A percentile compares a stretch with the other conserved stretches of the same genome.
phyloP scores from a whole-genome alignment of 2,888 invertebrate genomes.

The Brassicogethes aeneus region DNA sequence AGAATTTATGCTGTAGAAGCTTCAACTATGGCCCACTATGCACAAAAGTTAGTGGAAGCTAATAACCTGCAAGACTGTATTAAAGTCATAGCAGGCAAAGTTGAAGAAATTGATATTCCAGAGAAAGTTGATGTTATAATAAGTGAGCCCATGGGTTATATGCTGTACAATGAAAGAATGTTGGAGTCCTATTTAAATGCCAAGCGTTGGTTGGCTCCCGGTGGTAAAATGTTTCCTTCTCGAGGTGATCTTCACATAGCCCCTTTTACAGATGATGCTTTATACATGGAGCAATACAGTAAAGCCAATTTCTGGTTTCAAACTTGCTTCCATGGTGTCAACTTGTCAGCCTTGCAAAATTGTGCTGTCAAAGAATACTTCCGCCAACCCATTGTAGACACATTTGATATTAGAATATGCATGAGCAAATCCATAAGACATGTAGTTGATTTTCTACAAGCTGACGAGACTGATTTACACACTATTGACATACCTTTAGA shows the following conservation, averaged over 20 bases:
- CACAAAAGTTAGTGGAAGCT: constrained; percentile 79
- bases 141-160: constrained; percentile 99
- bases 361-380: constrained; percentile 97
- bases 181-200: constrained; percentile 97
- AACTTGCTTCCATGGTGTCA: constrained; percentile 95
- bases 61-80: constrained; percentile 86
- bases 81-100: constrained; percentile 91
- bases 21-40: constrained; percentile 96
- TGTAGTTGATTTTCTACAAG: constrained; percentile 87
- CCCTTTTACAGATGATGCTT: constrained; percentile 94
- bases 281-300: constrained; percentile 96
- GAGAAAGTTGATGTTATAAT: constrained; percentile 95
- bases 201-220: constrained; percentile 91
- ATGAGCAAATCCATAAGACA: constrained; percentile 90
- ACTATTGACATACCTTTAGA: constrained; percentile 91
- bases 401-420: constrained; percentile 95
- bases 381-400: constrained; percentile 95
- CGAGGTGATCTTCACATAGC: constrained; percentile 95
- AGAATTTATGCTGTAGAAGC: constrained; percentile 99
- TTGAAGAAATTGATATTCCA: constrained; percentile 94
- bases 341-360: constrained; percentile 81
- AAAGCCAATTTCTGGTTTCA: constrained; percentile 99
- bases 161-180: constrained; percentile 99
- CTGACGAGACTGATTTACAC: constrained; percentile 89
- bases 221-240: constrained; percentile 95